Evolutionary conservation across 2,797 vertebrate species (phyloP).

Genomic region (Rhodeus uyekii): DNA sequence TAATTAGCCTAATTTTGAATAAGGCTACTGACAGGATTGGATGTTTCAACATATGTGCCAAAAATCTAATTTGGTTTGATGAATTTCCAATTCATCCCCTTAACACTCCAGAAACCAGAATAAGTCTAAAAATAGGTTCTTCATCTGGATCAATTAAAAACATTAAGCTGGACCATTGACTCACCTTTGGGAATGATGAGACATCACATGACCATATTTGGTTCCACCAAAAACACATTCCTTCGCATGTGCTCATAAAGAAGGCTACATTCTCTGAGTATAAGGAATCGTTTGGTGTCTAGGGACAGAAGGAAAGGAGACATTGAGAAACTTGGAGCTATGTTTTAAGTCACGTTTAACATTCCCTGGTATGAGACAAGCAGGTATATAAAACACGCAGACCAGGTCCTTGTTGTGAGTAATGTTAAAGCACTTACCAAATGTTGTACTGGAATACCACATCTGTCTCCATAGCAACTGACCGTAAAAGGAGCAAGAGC

Average conservation of each 20-base stretch:
- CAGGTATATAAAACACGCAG: neutral
- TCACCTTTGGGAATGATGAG: constrained; percentile 45
- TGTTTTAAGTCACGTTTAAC: neutral
- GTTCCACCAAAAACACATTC: constrained; percentile 62
- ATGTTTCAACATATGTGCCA: no score
- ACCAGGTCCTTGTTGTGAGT: neutral
- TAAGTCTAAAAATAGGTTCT: constrained; percentile 7
- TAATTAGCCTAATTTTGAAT: no score
- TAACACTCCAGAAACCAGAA: neutral
- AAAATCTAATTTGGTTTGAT: constrained; percentile 17
- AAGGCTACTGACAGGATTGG: no score
- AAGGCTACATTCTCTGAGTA: constrained; percentile 30
- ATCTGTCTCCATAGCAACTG: constrained; percentile 16
- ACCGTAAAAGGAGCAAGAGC: neutral
- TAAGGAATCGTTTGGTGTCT: constrained; percentile 48
- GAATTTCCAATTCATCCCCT: neutral
- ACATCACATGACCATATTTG: constrained; percentile 62
- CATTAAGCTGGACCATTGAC: neutral
- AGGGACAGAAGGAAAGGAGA: constrained; percentile 33
- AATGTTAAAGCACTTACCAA: constrained; percentile 5
- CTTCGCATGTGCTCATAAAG: constrained; percentile 62
- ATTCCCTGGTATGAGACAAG: neutral
- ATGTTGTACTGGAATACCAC: constrained; percentile 17
- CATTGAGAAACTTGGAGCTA: neutral
- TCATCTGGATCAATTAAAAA: constrained; percentile 21